A percentile compares a stretch with the other conserved stretches of the same genome.
Evolutionary conservation across 1,140 invertebrate genomes (phyloP).

Genomic region (Polypedilum pembai): DNA sequence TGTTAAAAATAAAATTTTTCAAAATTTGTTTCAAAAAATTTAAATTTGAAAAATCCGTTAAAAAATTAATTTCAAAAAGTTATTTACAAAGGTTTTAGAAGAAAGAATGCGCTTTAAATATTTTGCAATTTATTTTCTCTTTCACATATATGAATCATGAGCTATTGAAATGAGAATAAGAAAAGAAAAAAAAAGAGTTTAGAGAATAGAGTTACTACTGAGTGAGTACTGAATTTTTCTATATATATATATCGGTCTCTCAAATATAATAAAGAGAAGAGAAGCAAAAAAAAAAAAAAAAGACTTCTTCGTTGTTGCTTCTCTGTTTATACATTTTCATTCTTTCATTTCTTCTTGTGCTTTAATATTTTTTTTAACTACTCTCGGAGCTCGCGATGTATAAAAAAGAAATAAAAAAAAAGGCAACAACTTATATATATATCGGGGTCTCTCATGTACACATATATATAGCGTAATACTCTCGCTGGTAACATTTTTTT

Average conservation of each 20-base stretch:
- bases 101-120: too few relatives aligned
- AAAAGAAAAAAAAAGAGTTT: background rate
- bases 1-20: too few relatives aligned
- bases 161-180: background rate
- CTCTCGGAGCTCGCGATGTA: background rate
- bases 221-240: background rate
- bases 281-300: background rate
- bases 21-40: too few relatives aligned
- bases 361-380: conserved; percentile 5
- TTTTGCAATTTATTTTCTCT: background rate
- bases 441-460: conserved; percentile 25
- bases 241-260: background rate
- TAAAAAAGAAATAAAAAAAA: background rate
- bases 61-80: too few relatives aligned
- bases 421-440: background rate
- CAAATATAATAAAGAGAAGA: background rate
- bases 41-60: too few relatives aligned
- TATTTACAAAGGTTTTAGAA: too few relatives aligned
- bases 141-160: background rate
- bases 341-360: conserved; percentile 16
- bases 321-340: conserved; percentile 11
- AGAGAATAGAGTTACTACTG: background rate
- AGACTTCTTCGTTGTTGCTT: background rate
- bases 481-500: conserved; percentile 25
- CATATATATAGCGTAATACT: conserved; percentile 2